These are phyloP conservation scores for Margarornis squamiger DNA, from an alignment of 2,797 vertebrate genomes.

Conservation along the genomic window DNA sequence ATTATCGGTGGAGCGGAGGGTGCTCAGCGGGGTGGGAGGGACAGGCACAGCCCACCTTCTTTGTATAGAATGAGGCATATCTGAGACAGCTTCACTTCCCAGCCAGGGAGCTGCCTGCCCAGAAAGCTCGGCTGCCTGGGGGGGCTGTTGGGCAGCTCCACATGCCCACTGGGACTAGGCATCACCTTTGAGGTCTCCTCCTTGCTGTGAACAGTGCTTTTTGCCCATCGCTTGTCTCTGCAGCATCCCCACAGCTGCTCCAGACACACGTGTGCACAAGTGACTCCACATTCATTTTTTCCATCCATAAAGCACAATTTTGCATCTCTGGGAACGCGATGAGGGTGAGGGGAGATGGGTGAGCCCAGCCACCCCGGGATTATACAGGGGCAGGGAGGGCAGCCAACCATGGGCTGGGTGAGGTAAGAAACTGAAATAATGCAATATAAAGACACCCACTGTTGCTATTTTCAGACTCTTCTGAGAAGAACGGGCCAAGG, in stretches of 20 bases:
- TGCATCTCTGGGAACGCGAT: rapidly evolving
- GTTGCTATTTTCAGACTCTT: not conserved
- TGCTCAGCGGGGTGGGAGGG: slow-evolving; percentile 44
- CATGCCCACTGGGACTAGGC: rapidly evolving
- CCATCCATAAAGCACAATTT: not conserved
- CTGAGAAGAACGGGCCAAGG: not conserved
- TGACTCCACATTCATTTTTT: rapidly evolving
- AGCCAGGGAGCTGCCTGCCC: not conserved
- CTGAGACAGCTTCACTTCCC: not conserved
- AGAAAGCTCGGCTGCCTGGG: not conserved
- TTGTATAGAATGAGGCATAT: slow-evolving; percentile 15
- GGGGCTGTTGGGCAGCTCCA: not conserved
- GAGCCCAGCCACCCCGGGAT: not conserved
- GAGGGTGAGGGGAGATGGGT: not conserved
- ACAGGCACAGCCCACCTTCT: slow-evolving; percentile 45
- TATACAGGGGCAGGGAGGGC: not conserved
- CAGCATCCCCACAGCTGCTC: not conserved
- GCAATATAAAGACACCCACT: not conserved
- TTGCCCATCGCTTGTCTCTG: not conserved
- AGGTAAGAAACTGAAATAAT: not conserved
- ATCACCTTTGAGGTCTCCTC: not conserved
- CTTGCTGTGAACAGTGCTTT: rapidly evolving
- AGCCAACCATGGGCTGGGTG: rapidly evolving
- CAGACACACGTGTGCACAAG: rapidly evolving
- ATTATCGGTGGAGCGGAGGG: slow-evolving; percentile 36